Percentiles rank a stretch among this genome's conserved stretches.
phyloP scores from a whole-genome alignment of 2,797 vertebrate species.

The Sebastes oblongus region DNA sequence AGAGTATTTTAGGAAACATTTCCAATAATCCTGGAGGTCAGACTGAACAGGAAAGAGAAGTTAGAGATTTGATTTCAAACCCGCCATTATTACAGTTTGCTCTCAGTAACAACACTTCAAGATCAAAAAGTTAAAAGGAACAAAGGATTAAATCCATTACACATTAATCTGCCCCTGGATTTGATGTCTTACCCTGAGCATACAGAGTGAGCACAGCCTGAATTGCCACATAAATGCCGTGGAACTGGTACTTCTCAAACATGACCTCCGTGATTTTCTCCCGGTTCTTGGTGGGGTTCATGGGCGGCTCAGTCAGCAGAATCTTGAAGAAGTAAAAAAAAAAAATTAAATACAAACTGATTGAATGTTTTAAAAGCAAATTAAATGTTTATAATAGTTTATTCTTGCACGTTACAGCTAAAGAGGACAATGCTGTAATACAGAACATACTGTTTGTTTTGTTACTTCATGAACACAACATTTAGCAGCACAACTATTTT shows the following conservation, averaged over 20 bases:
- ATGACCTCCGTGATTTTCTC: conserved; percentile 87
- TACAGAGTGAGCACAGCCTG: conserved; percentile 88
- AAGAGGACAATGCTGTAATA: not conserved
- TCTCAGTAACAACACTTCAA: not conserved
- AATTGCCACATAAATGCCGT: conserved; percentile 85
- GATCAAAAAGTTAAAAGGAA: not conserved
- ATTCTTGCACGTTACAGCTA: not conserved
- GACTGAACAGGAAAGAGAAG: not conserved
- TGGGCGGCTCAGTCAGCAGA: conserved; percentile 85
- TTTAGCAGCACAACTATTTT: not conserved
- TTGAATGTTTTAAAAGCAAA: not conserved
- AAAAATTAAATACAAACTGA: not conserved
- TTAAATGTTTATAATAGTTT: no score
- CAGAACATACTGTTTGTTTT: not conserved
- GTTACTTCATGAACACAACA: not conserved
- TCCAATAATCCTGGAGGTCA: not conserved
- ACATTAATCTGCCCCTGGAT: not conserved
- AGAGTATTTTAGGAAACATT: not conserved
- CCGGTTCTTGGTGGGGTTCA: conserved; percentile 87
- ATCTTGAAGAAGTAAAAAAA: conserved; percentile 55
- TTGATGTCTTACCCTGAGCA: conserved; percentile 78
- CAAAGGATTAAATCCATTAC: not conserved
- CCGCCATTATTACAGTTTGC: not conserved
- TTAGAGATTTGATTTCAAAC: not conserved
- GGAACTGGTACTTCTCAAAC: conserved; percentile 86